Conservation (phyloP, 2,797 vertebrate genomes). For the Myotis pilosus region DNA sequence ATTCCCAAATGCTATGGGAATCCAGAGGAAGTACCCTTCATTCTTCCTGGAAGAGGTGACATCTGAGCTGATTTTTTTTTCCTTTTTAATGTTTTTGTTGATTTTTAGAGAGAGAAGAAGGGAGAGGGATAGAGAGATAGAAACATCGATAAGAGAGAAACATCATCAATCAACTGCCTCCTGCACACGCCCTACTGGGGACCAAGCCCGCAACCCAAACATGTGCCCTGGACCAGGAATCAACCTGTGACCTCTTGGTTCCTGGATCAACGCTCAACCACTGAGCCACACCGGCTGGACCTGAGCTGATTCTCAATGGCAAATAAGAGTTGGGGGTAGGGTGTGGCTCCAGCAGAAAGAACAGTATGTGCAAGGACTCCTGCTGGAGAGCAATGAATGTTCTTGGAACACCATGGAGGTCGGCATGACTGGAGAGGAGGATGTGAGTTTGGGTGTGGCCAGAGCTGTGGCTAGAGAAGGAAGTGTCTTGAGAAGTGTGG, state of each 20-base stretch:
- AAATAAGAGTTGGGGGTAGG: slow-evolving; percentile 23
- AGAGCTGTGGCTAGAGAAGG: background rate
- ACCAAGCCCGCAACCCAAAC: too few relatives aligned
- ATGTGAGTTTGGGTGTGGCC: background rate
- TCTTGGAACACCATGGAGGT: slow-evolving; percentile 35
- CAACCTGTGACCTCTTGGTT: too few relatives aligned
- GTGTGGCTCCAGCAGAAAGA: slow-evolving; percentile 27
- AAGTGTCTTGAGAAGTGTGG: background rate
- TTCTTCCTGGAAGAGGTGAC: slow-evolving; percentile 21
- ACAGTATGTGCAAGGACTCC: slow-evolving; percentile 10
- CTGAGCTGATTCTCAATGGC: background rate
- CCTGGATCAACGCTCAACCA: too few relatives aligned
- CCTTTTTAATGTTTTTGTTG: too few relatives aligned
- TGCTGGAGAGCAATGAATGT: background rate
- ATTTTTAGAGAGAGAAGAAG: too few relatives aligned
- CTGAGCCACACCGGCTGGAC: too few relatives aligned
- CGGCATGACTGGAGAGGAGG: background rate
- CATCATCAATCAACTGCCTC: too few relatives aligned
- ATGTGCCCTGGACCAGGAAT: too few relatives aligned
- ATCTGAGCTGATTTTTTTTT: background rate
- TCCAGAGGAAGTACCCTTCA: background rate
- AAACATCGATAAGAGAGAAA: too few relatives aligned
- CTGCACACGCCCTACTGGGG: too few relatives aligned
- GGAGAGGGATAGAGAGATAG: too few relatives aligned
- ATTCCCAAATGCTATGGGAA: background rate